Evolutionary conservation across 2,888 invertebrate species (phyloP).

Genomic region (Thyatira batis): DNA sequence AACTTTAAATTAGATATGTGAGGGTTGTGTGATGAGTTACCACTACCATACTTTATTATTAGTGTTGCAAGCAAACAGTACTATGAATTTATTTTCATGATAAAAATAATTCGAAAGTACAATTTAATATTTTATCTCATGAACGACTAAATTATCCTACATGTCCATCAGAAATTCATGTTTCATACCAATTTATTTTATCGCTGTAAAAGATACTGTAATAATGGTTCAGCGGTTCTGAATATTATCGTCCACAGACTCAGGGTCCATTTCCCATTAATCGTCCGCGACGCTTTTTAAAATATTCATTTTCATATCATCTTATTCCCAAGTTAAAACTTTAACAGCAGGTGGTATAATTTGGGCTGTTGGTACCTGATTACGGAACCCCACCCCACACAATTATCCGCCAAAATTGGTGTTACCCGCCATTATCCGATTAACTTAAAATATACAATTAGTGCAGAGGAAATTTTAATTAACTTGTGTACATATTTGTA

Average conservation of each 20-base stretch:
- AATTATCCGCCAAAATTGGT: constrained; percentile 54
- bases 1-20: neutral
- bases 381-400: constrained; percentile 39
- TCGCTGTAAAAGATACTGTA: neutral
- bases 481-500: constrained; percentile 32
- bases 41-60: too few species aligned
- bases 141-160: neutral
- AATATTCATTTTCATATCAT: constrained; percentile 1
- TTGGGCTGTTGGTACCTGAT: constrained; percentile 23
- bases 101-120: too few species aligned
- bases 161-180: neutral
- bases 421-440: constrained; percentile 55
- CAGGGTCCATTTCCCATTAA: neutral
- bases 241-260: neutral
- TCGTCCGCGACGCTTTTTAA: neutral
- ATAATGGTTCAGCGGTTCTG: neutral
- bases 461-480: constrained; percentile 56
- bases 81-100: too few species aligned
- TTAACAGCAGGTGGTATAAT: constrained; percentile 14
- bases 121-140: neutral
- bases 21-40: too few species aligned
- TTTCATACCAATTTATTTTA: neutral
- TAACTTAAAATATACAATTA: constrained; percentile 62
- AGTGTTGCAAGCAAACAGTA: too few species aligned
- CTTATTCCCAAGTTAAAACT: constrained; percentile 7